phyloP scores from a whole-genome alignment of 2,113 vertebrate species.

The Gasterosteus nipponicus region DNA sequence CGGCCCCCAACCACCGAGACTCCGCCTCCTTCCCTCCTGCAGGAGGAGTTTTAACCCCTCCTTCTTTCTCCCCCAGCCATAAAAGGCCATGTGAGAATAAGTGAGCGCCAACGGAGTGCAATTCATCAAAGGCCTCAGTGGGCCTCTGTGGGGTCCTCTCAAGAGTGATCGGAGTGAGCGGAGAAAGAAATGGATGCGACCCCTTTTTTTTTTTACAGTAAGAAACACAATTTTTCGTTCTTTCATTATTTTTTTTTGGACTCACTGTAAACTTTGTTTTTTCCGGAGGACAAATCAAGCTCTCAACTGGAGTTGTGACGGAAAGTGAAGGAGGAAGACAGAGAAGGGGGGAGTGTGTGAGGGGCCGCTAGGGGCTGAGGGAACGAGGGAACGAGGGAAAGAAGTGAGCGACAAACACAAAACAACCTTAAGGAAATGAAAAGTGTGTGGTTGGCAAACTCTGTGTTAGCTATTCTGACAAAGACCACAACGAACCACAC shows the following conservation, averaged over 20 bases:
- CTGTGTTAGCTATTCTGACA: conserved; percentile 47
- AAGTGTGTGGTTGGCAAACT: conserved; percentile 49
- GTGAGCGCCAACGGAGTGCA: conserved; percentile 68
- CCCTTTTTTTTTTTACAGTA: conserved; percentile 41
- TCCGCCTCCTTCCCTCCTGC: background rate
- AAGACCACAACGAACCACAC: conserved; percentile 34
- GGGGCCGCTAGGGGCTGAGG: background rate
- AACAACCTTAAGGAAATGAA: conserved; percentile 58
- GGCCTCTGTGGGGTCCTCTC: conserved; percentile 46
- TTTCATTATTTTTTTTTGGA: background rate
- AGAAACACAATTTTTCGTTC: conserved; percentile 29
- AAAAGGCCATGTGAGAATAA: conserved; percentile 76
- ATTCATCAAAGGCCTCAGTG: conserved; percentile 70
- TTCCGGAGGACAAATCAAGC: conserved; percentile 30
- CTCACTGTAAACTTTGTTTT: conserved; percentile 9
- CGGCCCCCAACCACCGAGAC: background rate
- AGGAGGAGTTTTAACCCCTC: conserved; percentile 34
- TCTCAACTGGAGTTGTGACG: conserved; percentile 18
- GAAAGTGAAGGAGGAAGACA: background rate
- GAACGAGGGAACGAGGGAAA: conserved; percentile 12
- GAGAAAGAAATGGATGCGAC: conserved; percentile 38
- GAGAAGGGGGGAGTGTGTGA: conserved; percentile 7
- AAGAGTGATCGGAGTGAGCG: conserved; percentile 58
- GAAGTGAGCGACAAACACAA: conserved; percentile 29
- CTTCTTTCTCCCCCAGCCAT: conserved; percentile 24